Percentiles rank a stretch among this genome's conserved stretches.
Evolutionary conservation across 2,113 vertebrate species (phyloP).

Genomic region (Gorsachius goisagi): DNA sequence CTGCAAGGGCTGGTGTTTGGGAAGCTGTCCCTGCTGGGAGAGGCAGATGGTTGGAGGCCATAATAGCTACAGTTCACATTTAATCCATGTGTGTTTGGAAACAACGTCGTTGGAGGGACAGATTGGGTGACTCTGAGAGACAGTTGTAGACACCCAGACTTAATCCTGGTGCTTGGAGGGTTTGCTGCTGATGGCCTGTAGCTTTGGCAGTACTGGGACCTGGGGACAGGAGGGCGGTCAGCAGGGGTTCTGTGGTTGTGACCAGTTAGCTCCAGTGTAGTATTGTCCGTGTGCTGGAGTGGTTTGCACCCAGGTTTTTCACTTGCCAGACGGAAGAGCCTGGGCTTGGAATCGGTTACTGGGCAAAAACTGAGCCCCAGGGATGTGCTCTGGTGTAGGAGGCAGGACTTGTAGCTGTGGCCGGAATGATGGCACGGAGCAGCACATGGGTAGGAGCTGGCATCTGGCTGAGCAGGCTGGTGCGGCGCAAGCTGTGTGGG

Average conservation of each 20-base stretch:
- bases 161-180: background rate
- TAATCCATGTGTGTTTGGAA: slow-evolving; percentile 55
- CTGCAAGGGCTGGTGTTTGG: background rate
- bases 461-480: rapidly evolving
- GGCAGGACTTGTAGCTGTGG: rapidly evolving
- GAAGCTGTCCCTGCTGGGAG: slow-evolving; percentile 16
- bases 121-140: slow-evolving; percentile 23
- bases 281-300: background rate
- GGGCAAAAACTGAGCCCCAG: background rate
- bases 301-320: background rate
- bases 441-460: rapidly evolving
- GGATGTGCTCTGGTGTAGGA: background rate
- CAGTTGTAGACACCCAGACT: slow-evolving; percentile 24
- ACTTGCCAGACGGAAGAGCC: background rate
- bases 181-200: background rate
- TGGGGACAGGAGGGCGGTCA: background rate
- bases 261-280: too few species aligned
- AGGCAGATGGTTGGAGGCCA: slow-evolving; percentile 56
- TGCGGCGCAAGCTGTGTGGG: background rate
- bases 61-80: slow-evolving; percentile 42
- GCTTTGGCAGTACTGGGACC: background rate
- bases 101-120: slow-evolving; percentile 33
- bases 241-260: background rate
- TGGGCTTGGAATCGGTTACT: background rate
- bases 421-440: background rate